phyloP scores from a whole-genome alignment of 1,140 invertebrate species.

The Linepithema humile region DNA sequence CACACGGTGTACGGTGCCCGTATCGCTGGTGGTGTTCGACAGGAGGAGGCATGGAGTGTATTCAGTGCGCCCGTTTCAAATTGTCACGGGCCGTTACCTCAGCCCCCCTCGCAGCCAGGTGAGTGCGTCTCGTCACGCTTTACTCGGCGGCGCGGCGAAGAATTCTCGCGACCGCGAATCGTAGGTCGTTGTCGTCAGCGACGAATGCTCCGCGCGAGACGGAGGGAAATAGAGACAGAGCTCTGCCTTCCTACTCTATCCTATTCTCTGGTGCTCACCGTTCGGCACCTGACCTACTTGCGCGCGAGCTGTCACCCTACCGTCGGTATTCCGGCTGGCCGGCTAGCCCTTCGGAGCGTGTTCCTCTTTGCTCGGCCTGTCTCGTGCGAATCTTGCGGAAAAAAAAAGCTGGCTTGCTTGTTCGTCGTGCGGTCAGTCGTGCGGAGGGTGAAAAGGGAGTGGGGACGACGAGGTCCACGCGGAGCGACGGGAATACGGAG shows the following conservation, averaged over 20 bases:
- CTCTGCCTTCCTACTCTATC: background rate
- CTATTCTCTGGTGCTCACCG: background rate
- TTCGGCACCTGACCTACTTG: conserved; percentile 68
- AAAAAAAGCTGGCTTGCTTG: background rate
- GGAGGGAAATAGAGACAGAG: no score
- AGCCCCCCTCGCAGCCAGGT: conserved; percentile 69
- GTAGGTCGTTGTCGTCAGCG: no score
- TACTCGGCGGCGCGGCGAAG: conserved; percentile 40
- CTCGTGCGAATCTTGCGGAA: conserved; percentile 23
- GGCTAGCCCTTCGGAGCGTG: conserved; percentile 12
- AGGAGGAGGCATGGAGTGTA: conserved; percentile 75
- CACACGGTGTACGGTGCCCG: background rate
- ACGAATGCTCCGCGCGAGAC: no score
- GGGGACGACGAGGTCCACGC: background rate
- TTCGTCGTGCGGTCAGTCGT: background rate
- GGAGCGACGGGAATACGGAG: background rate
- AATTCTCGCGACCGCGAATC: background rate
- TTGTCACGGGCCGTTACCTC: conserved; percentile 76
- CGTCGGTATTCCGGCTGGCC: conserved; percentile 45
- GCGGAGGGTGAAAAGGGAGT: background rate
- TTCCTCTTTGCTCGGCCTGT: background rate
- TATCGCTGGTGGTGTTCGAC: conserved; percentile 45
- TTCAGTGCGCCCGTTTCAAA: conserved; percentile 77
- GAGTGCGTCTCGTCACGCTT: conserved; percentile 62
- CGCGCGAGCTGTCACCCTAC: conserved; percentile 71